Conservation (phyloP, 64 coral and sea anemone species). For the Stylophora pistillata region DNA sequence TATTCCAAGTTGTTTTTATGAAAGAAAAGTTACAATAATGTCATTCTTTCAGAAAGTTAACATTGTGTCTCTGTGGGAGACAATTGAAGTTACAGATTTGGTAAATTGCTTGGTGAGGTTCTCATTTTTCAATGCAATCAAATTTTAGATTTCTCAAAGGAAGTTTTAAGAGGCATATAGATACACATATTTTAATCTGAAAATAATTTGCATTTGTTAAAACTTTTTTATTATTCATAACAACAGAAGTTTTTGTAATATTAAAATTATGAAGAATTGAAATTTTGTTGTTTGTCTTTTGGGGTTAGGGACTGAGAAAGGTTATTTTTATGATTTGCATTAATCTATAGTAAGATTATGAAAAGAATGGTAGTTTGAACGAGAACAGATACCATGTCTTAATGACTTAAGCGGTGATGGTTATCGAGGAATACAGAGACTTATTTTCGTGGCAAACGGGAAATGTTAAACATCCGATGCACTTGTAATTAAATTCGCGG, state of each 20-base stretch:
- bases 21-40: not conserved
- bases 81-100: not conserved
- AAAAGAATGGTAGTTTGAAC: not conserved
- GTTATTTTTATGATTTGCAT: not conserved
- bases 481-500: not conserved
- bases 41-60: not conserved
- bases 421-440: not conserved
- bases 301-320: not conserved
- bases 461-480: not conserved
- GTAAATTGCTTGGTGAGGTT: not conserved
- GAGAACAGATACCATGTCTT: not conserved
- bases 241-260: not conserved
- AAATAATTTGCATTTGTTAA: constrained; percentile 26
- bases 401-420: not conserved
- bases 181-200: not conserved
- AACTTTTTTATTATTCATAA: not conserved
- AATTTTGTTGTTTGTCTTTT: not conserved
- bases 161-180: not conserved
- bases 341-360: not conserved
- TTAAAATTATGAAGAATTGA: not conserved
- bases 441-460: not conserved
- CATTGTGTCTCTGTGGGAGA: not conserved
- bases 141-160: not conserved
- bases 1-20: not conserved
- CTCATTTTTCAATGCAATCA: constrained; percentile 8